Evolutionary conservation across 2,113 vertebrate genomes (phyloP), one percentile per base, ranked within the genome.

Genomic region (Maccullochella peelii): DNA sequence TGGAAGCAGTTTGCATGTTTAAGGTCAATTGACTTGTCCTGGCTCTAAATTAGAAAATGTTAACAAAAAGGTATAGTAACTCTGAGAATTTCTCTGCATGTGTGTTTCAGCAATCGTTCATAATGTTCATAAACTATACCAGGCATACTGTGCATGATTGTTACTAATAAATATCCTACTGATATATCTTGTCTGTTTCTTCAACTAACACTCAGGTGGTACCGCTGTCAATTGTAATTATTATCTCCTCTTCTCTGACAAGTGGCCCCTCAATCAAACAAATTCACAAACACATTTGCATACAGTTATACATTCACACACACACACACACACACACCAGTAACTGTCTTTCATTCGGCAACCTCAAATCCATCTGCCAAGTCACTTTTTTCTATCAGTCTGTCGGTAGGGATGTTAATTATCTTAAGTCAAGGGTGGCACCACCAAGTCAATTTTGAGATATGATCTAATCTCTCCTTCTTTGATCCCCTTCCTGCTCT

Each of bases 401-500:
- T 82, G 73, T 61, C 44, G 75, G 73, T 83, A 71, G 44, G 59
- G 71, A 59, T 78, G 85, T 79, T 91, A 89, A 93, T 93, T 90
- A 93, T 89, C 88, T 86, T 67, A 91, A 91, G 83, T 89, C 80
- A 82, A 84, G 73, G 63, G 85, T 82, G 91, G 91, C 90, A 91
- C 89, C 86, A 85, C 71, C 79, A 57, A 85, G 84, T 83, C 91
- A 88, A 83, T 91, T 91, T 90, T 77, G 78, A 91, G 92, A 91
- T 91, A 88, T 58, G 36, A 91, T 93, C 86, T 91, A 93, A 94
- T 91, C 93, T 92, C 79, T 68, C n/a, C 59, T 49, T 57, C 90
- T 93, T 90, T 91, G 80, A 89, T 85, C 66, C 16, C 73, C 25
- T 77, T 88, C 80, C 73, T 61, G 84, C 68, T 61, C 77, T 87